These are phyloP conservation scores for Thereva unica DNA, from an alignment of 2,888 invertebrate species.

Conservation along the genomic window DNA sequence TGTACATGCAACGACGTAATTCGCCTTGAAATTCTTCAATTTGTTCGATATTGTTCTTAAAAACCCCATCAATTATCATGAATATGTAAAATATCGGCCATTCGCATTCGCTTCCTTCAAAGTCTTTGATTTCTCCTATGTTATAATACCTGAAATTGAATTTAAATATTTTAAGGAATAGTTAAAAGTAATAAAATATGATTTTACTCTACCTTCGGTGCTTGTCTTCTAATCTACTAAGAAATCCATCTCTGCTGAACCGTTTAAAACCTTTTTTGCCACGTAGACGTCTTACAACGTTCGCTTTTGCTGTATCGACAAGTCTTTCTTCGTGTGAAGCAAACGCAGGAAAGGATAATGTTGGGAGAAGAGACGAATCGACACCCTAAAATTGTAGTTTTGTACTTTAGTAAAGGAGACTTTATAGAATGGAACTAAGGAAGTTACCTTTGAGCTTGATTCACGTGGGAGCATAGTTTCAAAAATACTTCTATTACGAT, in stretches of 20 bases:
- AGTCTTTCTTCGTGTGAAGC: constrained; percentile 93
- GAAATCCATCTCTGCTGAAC: constrained; percentile 92
- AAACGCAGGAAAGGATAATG: constrained; percentile 97
- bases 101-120: constrained; percentile 95
- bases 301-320: constrained; percentile 84
- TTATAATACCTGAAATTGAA: constrained; percentile 70
- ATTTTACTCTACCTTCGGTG: constrained; percentile 59
- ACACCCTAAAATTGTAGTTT: constrained; percentile 70
- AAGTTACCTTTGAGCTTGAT: constrained; percentile 91
- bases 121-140: constrained; percentile 91
- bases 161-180: constrained; percentile 6
- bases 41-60: constrained; percentile 83
- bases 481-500: constrained; percentile 97
- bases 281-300: constrained; percentile 78
- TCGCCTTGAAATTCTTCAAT: constrained; percentile 90
- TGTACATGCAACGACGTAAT: constrained; percentile 77
- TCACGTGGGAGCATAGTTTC: constrained; percentile 97
- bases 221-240: constrained; percentile 84
- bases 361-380: constrained; percentile 88
- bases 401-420: neutral
- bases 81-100: constrained; percentile 97
- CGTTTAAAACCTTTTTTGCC: constrained; percentile 93
- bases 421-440: neutral
- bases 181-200: neutral
- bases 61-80: constrained; percentile 95